Conservation (phyloP, 2,888 invertebrate species). For the Schizaphis graminum region DNA sequence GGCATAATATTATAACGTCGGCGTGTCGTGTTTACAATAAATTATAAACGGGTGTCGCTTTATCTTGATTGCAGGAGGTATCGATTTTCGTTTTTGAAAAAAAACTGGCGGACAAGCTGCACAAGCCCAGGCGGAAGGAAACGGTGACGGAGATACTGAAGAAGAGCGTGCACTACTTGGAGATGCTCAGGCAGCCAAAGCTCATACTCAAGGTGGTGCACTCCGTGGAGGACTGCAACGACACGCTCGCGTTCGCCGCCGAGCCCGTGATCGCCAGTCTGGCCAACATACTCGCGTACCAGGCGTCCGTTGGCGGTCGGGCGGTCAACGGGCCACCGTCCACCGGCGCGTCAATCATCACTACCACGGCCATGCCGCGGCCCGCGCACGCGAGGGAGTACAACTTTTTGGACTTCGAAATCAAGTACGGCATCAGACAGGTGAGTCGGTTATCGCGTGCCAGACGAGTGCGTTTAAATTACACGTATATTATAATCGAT, state of each 20-base stretch:
- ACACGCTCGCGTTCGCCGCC: slow-evolving; percentile 93
- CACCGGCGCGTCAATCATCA: slow-evolving; percentile 71
- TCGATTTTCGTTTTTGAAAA: slow-evolving; percentile 96
- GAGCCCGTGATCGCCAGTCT: slow-evolving; percentile 91
- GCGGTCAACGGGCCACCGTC: slow-evolving; percentile 71
- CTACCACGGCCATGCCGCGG: slow-evolving; percentile 70
- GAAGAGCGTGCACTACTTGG: slow-evolving; percentile 83
- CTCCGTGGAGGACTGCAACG: slow-evolving; percentile 84
- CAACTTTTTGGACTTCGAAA: slow-evolving; percentile 90
- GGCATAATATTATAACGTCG: not conserved
- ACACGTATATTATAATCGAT: not conserved
- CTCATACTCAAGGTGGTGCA: slow-evolving; percentile 78
- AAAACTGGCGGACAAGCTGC: slow-evolving; percentile 89
- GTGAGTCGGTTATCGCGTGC: slow-evolving; percentile 72
- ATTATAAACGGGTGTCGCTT: slow-evolving; percentile 61
- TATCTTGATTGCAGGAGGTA: slow-evolving; percentile 80
- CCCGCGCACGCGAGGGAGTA: slow-evolving; percentile 84
- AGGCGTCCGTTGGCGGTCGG: slow-evolving; percentile 73
- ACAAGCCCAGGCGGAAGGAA: slow-evolving; percentile 92
- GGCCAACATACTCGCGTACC: slow-evolving; percentile 88
- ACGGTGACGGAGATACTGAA: slow-evolving; percentile 90
- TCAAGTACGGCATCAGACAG: slow-evolving; percentile 94
- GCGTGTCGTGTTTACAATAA: not conserved
- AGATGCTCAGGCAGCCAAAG: slow-evolving; percentile 88
- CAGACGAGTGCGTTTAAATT: not conserved